Conservation (phyloP, 2,888 invertebrate genomes). For the Andrena bucephala region DNA sequence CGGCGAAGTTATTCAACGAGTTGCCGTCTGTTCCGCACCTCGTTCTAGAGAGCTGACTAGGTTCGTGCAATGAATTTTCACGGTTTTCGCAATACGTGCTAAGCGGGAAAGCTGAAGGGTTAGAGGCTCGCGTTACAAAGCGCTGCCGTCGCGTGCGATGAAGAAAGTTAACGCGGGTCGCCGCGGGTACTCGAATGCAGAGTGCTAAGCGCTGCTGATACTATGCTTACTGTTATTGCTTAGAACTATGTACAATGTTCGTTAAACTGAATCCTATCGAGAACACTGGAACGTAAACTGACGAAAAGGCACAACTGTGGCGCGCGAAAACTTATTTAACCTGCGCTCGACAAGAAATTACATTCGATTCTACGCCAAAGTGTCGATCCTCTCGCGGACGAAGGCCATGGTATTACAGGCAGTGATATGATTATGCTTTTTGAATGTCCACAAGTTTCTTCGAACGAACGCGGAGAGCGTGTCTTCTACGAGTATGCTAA, state of each 20-base stretch:
- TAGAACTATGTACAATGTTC: conserved; percentile 50
- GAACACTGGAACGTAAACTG: conserved; percentile 23
- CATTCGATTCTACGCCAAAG: conserved; percentile 19
- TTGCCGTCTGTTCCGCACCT: not conserved
- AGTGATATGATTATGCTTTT: conserved; percentile 22
- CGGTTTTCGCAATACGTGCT: not conserved
- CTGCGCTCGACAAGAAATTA: conserved; percentile 27
- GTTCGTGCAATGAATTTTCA: not conserved
- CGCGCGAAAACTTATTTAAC: conserved; percentile 26
- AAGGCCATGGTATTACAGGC: conserved; percentile 47
- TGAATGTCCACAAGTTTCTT: not conserved
- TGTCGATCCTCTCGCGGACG: conserved; percentile 21
- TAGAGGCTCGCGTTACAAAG: not conserved
- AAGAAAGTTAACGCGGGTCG: no score
- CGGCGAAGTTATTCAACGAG: not conserved
- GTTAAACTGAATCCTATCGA: conserved; percentile 20
- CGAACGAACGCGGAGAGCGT: not conserved
- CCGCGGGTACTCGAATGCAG: conserved; percentile 9
- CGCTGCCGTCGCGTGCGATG: not conserved
- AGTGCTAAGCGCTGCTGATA: conserved; percentile 33
- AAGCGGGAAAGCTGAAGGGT: not conserved
- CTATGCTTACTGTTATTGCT: conserved; percentile 27
- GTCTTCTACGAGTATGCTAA: conserved; percentile 22
- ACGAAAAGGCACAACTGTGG: conserved; percentile 51
- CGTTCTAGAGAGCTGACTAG: not conserved